A percentile compares a stretch with the other conserved stretches of the same genome.
Conservation (phyloP, 37 sponge, comb jelly and placozoan genomes). For the Amphimedon queenslandica region DNA sequence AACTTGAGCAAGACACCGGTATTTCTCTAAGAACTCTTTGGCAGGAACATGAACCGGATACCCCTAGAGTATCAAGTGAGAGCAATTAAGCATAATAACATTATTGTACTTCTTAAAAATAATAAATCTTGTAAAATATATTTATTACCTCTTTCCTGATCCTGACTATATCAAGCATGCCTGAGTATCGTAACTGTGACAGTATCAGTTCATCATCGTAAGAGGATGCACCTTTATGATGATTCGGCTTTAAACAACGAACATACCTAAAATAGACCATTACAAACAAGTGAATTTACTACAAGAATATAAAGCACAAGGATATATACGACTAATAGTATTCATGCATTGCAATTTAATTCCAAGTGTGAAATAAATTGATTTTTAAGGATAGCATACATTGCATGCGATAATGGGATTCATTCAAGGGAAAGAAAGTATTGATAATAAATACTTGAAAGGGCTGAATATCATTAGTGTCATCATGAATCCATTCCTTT, state of each 20-base stretch:
- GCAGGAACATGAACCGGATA: conserved; percentile 92
- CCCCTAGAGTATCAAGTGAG: conserved; percentile 37
- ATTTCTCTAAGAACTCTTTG: conserved; percentile 80
- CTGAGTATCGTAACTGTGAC: conserved; percentile 89
- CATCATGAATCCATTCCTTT: too few relatives aligned
- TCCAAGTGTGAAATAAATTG: too few relatives aligned
- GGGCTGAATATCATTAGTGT: too few relatives aligned
- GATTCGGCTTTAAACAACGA: conserved; percentile 89
- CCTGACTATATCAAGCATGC: conserved; percentile 90
- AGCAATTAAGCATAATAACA: not conserved
- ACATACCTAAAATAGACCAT: conserved; percentile 58
- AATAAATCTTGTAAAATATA: not conserved
- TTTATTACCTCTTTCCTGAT: conserved; percentile 76
- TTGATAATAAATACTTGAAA: too few relatives aligned
- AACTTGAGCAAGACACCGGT: conserved; percentile 79
- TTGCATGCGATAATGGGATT: too few relatives aligned
- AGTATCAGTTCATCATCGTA: conserved; percentile 89
- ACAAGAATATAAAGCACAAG: not conserved
- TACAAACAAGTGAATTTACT: not conserved
- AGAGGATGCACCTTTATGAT: conserved; percentile 27
- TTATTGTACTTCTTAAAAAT: not conserved
- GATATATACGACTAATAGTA: too few relatives aligned
- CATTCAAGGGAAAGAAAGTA: too few relatives aligned
- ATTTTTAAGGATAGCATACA: too few relatives aligned
- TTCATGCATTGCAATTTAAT: too few relatives aligned